Base-by-base conservation (phyloP, 2,113 vertebrate species). In the Tympanuchus pallidicinctus region DNA sequence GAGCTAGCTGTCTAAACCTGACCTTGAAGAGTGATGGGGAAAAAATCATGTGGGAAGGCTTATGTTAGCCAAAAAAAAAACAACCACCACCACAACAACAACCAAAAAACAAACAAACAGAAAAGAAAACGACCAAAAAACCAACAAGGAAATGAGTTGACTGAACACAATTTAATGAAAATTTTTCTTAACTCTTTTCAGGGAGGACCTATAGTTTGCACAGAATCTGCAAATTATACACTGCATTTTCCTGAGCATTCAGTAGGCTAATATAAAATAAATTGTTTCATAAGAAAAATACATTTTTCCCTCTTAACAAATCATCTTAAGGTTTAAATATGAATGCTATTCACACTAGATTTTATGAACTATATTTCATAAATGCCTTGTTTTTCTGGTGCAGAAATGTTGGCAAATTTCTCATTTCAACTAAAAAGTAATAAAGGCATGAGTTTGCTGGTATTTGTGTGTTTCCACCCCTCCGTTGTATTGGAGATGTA, bases 1-100 rank as follows among this genome's bases (percentile, higher is more conserved):
- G 60, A 77, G 79, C 42, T 94, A 81, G 38, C 52, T 91, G 75
- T 82, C 77, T 82, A 90, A 94, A 89, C 27, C 40, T 89, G 88
- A 94, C 81, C 89, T 94, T 89, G 86, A 89, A 93, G 30, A 57
- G 50, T 61, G 74, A 76, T 80, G 45, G 56, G 61, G 86, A 21
- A 73, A 79, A 91, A 88, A 82, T 82, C 48, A 81, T 61, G 80
- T 91, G 65, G 75, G 73, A 93, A 86, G 79, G 72, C 11, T 0
- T 48, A 50, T 2, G 2, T 89, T 80, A 87, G 42, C 60, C 78
- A 91, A 75, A 76, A 15, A 63, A 15, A 11, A 21, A 20, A 45
- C 18, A 16, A 56, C 38, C 9, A 10, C 38, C 9, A 38, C 38
- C 38, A 38, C 27, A 56, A 32, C 42, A 43, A 17, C 28, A 22